Conservation (phyloP, 2,888 invertebrate genomes). For the Conistra vaccinii region DNA sequence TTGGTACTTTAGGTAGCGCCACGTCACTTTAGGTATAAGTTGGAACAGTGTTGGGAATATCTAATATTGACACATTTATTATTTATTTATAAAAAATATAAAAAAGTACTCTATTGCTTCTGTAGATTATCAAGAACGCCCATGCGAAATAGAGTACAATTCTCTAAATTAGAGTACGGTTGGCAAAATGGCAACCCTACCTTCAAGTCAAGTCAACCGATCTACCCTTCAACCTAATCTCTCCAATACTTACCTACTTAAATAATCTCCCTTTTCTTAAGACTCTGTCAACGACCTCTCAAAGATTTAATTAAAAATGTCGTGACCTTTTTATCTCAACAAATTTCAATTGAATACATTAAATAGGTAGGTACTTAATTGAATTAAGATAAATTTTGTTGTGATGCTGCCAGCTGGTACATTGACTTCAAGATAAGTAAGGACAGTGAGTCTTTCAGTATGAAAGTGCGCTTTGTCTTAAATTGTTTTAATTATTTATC, state of each 20-base stretch:
- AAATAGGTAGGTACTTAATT: constrained; percentile 40
- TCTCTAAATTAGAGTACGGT: too few relatives aligned
- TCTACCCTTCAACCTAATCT: too few relatives aligned
- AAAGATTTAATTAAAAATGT: constrained; percentile 35
- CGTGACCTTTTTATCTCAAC: constrained; percentile 28
- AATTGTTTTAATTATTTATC: neutral
- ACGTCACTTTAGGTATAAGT: too few relatives aligned
- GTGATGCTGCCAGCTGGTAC: constrained; percentile 7
- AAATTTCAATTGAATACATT: constrained; percentile 30
- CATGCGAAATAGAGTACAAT: too few relatives aligned
- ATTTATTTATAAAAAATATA: too few relatives aligned
- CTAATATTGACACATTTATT: too few relatives aligned
- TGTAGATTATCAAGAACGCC: too few relatives aligned
- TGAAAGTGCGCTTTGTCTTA: neutral
- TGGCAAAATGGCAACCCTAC: too few relatives aligned
- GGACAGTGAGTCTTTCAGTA: constrained; percentile 23
- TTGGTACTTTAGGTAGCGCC: too few relatives aligned
- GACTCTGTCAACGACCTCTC: constrained; percentile 23
- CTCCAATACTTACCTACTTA: neutral
- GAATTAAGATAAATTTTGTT: constrained; percentile 40
- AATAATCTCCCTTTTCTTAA: neutral
- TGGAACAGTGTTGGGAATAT: too few relatives aligned
- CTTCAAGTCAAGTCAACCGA: too few relatives aligned
- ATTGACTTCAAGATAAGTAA: constrained; percentile 36
- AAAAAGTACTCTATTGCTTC: too few relatives aligned